Base-by-base conservation (phyloP, 2,888 invertebrate genomes). In the Parnassius glacialis region DNA sequence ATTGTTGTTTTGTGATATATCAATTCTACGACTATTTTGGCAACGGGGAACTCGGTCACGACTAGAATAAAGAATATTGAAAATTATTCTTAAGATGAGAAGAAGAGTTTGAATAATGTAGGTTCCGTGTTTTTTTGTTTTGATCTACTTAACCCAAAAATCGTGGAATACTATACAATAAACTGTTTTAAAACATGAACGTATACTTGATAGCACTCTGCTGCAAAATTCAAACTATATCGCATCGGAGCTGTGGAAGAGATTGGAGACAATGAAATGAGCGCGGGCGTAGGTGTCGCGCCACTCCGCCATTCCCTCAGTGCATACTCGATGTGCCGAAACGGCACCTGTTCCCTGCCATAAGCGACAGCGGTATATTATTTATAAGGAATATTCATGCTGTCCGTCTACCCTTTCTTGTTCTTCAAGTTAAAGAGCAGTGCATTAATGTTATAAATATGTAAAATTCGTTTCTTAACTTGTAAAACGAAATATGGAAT, bases 231-330 rank as follows among this genome's bases (percentile, higher is more conserved):
- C 70, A 75, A 63, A 67, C 64, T 66, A 72, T 70, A 75, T 68
- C 66, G 70, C 70, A 65, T 67, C 67, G 69, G 63, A 70, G 57
- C 69, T 66, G 69, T 70, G 66, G 69, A 70, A 68, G 70, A 76
- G 80, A 79, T 78, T 73, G 78, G 77, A 87, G 85, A 90, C 90
- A 90, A 90, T 90, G 89, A 90, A 88, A 86, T 87, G 85, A 87
- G 78, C 83, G 81, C 73, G 74, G 78, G 75, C 79, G 79, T 81
- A 87, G 88, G 89, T 87, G 89, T 87, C 88, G 88, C 85, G 77
- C 71, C 76, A 75, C 81, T 90, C 81, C 72, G 68, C 66, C 83
- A 91, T 90, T 91, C 90, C 78, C 89, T 91, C 80, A 87, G 90
- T 90, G 90, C 84, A 91, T 91, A 90, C 79, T 87, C 85, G 87